Evolutionary conservation across 2,888 invertebrate species (phyloP), one percentile per base, ranked within the genome.

Genomic region (Pilophorus perplexus): DNA sequence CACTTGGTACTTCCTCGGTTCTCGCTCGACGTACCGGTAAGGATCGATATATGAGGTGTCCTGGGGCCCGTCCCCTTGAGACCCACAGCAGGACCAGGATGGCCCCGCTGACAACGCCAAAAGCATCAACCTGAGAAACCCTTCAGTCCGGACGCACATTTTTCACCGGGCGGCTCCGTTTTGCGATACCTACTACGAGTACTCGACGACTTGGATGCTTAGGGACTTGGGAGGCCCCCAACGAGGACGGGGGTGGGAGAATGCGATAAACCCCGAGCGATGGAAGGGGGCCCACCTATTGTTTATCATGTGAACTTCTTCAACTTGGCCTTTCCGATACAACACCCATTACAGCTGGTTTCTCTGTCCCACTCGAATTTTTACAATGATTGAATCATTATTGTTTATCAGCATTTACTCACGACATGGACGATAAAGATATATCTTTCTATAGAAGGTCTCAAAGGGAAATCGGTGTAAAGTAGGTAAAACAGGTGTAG

Each of bases 41-140:
- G 68, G 68, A 55, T 68, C 68, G 23, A 64, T 12, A 40, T 68
- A 68, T 4, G 60, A 33, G 8, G 54, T 23, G 50, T 70, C 68
- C 14, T 62, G 57, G 20, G 64, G 64, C 0, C 52, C 23, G 40
- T 64, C 64, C 33, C 33, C 55, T 14, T 23, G 37, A 18, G 27
- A 3, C 14, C 60, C 60, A 25, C 62, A 62, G 38, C 62, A 62
- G 20, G 27, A 25, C 27, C 46, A 40, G 46, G 62, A 62, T 5
- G 62, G 33, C 10, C 62, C 48, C 20, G 48, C 62, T 14, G 46
- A 33, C 14, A 60, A 12, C 18, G 23, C 46, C 46, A 48, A 16
- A 20, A 25, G 8, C 25, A 52, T 8, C 52, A 25, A 18, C 52
- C 23, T 22, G n/a, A 46, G 23, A 22, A 46, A 23, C n/a, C 23